These are phyloP conservation scores for Morpho helenor DNA, from an alignment of 2,888 invertebrate species.

Conservation along the genomic window DNA sequence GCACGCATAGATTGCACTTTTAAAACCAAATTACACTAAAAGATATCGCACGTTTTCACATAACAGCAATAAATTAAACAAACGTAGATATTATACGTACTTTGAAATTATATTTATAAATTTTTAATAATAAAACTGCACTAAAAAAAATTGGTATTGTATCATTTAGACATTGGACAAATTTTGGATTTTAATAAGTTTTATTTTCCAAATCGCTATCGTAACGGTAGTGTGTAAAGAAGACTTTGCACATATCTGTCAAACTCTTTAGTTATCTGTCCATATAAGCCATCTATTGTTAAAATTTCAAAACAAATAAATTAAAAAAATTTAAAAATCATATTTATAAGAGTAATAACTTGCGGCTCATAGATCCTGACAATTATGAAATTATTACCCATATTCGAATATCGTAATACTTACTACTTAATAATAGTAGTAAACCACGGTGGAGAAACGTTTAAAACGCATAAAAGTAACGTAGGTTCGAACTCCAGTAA, in stretches of 20 bases:
- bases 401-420: too few species aligned
- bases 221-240: neutral
- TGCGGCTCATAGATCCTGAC: too few species aligned
- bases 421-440: too few species aligned
- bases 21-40: constrained; percentile 25
- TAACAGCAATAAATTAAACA: neutral
- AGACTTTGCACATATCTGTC: neutral
- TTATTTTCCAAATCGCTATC: neutral
- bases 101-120: neutral
- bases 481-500: too few species aligned
- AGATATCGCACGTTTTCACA: neutral
- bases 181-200: too few species aligned
- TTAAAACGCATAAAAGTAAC: too few species aligned
- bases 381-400: too few species aligned
- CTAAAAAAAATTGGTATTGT: too few species aligned
- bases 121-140: neutral
- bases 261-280: neutral
- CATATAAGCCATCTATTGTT: constrained; percentile 6
- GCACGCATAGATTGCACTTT: constrained; percentile 39
- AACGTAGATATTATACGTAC: neutral
- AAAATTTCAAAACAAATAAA: neutral
- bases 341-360: too few species aligned
- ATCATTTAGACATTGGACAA: too few species aligned
- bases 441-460: too few species aligned
- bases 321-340: neutral